Evolutionary conservation across 2,888 invertebrate species (phyloP), one percentile per base, ranked within the genome.

Genomic region (Xylocampa areola): DNA sequence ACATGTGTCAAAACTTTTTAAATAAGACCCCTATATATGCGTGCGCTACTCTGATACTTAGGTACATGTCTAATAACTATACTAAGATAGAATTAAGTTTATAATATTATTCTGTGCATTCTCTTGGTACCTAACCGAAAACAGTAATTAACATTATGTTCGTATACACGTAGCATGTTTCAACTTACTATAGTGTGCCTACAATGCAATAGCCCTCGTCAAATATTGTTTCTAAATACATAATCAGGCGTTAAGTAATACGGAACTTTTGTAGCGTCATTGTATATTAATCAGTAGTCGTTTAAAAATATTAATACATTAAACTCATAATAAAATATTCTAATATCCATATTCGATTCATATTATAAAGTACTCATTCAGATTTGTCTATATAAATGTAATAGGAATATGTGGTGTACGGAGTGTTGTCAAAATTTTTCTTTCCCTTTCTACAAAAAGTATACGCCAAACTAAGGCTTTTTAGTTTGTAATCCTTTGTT

Each of bases 401-500:
- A 29, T 49, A 33, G 29, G 23, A 21, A n/a, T 35, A 16, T 11
- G 16, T 64, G 69, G 65, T 33, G 23, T 19, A 35, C 65, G 37
- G 29, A 30, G 13, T 33, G 8, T 35, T 33, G 14, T 35, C n/a
- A 35, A 51, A 41, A 23, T 21, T 7, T 37, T 10, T 5, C n/a
- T 10, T 29, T 10, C 16, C n/a, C 19, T 1, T 11, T 14, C 16
- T 27, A 17, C n/a, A 35, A 39, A 47, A 50, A 33, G 25, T 59
- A 50, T 62, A 23, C 40, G 49, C 51, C 41, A 51, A 49, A 55
- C 36, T 60, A 70, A 52, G 49, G 49, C 40, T 58, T 54, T 49
- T 61, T 62, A 60, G 59, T 51, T 51, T 39, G 32, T 54, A 45
- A 43, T 48, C 27, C 48, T 58, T 63, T 71, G 68, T 63, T 73